These are phyloP conservation scores for Gambusia yucatana DNA, from an alignment of 2,797 vertebrate genomes.

Conservation along the genomic window DNA sequence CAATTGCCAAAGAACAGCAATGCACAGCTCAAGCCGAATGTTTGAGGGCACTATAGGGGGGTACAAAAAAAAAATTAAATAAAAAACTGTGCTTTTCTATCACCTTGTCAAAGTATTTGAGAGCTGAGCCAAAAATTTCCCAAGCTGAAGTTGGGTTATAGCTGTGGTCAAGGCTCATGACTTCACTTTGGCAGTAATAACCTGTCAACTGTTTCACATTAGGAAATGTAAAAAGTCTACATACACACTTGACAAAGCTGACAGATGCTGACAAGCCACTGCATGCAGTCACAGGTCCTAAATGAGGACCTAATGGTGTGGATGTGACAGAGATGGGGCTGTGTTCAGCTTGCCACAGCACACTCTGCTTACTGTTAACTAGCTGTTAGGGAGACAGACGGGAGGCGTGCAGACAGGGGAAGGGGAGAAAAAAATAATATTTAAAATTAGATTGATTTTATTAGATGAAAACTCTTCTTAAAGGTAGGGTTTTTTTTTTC, in stretches of 20 bases:
- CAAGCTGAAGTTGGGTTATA: conserved; percentile 68
- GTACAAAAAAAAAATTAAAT: conserved; percentile 40
- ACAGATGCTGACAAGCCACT: conserved; percentile 76
- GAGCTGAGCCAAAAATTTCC: conserved; percentile 51
- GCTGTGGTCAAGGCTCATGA: conserved; percentile 73
- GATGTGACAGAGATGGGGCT: conserved; percentile 74
- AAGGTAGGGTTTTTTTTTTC: background rate
- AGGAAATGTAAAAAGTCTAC: conserved; percentile 71
- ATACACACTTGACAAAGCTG: conserved; percentile 74
- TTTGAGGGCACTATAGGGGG: conserved; percentile 24
- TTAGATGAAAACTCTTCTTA: conserved; percentile 20
- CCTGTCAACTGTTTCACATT: conserved; percentile 78
- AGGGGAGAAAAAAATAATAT: conserved; percentile 22
- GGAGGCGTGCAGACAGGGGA: conserved; percentile 26
- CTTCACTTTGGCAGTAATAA: conserved; percentile 75
- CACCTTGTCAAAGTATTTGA: conserved; percentile 62
- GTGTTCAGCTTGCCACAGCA: conserved; percentile 50
- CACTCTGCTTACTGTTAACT: conserved; percentile 66
- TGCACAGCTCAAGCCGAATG: conserved; percentile 19
- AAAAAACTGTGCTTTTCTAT: conserved; percentile 45
- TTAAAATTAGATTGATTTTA: conserved; percentile 43
- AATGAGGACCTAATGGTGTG: conserved; percentile 72
- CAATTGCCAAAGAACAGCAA: conserved; percentile 35
- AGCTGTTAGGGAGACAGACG: conserved; percentile 55
- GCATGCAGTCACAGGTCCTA: conserved; percentile 71